Conservation (phyloP, 1,140 invertebrate genomes). For the Colletes gigas region DNA sequence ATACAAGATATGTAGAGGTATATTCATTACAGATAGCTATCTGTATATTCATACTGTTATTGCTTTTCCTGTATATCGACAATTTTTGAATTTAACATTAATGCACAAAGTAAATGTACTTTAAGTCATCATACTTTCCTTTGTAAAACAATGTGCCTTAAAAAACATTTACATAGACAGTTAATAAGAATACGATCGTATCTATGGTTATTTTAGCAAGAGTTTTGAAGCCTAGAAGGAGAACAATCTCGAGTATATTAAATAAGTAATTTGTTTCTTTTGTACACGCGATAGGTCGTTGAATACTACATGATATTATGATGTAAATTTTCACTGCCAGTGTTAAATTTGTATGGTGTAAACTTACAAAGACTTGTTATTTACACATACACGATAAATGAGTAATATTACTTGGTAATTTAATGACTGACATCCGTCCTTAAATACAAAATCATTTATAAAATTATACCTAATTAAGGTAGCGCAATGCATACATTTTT, state of each 20-base stretch:
- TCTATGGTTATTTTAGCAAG: not conserved
- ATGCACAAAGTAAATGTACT: not conserved
- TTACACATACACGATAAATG: not conserved
- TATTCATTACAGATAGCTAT: constrained; percentile 1
- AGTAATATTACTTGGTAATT: not conserved
- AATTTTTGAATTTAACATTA: not conserved
- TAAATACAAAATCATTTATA: not conserved
- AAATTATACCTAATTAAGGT: not conserved
- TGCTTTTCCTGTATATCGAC: not conserved
- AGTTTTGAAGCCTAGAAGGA: not conserved
- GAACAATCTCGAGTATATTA: not conserved
- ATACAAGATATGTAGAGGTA: constrained; percentile 23
- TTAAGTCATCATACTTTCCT: not conserved
- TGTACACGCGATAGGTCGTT: not conserved
- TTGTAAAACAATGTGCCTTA: not conserved
- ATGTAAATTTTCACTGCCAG: constrained; percentile 26
- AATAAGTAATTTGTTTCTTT: not conserved
- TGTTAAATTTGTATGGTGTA: not conserved
- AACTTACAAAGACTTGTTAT: constrained; percentile 11
- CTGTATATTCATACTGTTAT: constrained; percentile 23
- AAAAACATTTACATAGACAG: not conserved
- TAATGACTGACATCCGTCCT: not conserved
- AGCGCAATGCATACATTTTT: constrained; percentile 3
- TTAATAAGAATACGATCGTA: not conserved
- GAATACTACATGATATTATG: not conserved